Evolutionary conservation across 2,888 invertebrate species (phyloP).

Genomic region (Neoascia interrupta): DNA sequence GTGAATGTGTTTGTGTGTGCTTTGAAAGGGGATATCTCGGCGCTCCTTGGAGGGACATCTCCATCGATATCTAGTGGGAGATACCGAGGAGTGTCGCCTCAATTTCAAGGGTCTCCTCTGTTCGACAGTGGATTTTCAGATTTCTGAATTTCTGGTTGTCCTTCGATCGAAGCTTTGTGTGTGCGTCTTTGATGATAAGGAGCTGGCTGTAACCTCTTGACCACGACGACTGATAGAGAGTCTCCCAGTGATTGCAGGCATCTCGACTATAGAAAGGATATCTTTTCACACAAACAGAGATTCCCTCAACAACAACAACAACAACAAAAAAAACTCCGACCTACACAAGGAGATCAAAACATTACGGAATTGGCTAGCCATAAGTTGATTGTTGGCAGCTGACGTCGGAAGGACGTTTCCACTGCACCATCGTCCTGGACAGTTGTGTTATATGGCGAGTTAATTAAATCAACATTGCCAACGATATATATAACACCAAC

Average conservation of each 20-base stretch:
- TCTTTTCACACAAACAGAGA: too few species aligned
- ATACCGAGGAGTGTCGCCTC: slow-evolving; percentile 37
- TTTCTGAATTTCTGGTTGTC: slow-evolving; percentile 13
- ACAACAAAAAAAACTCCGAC: not conserved
- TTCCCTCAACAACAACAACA: slow-evolving; percentile 1
- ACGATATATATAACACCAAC: slow-evolving; percentile 10
- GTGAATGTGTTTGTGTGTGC: slow-evolving; percentile 1
- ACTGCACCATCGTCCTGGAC: slow-evolving; percentile 7
- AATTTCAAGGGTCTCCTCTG: slow-evolving; percentile 43
- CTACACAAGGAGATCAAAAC: not conserved
- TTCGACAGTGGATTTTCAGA: slow-evolving; percentile 50
- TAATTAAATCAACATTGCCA: slow-evolving; percentile 67
- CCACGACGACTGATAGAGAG: slow-evolving; percentile 32
- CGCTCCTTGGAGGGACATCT: slow-evolving; percentile 40
- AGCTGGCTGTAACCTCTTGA: slow-evolving; percentile 20
- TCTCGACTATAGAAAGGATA: too few species aligned
- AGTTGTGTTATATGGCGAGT: slow-evolving; percentile 50
- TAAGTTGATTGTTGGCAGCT: slow-evolving; percentile 42
- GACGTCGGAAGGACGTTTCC: not conserved
- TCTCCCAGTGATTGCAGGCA: slow-evolving; percentile 42
- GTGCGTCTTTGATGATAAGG: slow-evolving; percentile 23
- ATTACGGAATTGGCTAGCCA: slow-evolving; percentile 53
- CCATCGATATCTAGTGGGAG: slow-evolving; percentile 37
- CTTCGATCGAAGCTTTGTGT: not conserved
- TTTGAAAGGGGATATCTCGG: slow-evolving; percentile 26